phyloP scores from a whole-genome alignment of 2,888 invertebrate genomes.

The Nomada flava region DNA sequence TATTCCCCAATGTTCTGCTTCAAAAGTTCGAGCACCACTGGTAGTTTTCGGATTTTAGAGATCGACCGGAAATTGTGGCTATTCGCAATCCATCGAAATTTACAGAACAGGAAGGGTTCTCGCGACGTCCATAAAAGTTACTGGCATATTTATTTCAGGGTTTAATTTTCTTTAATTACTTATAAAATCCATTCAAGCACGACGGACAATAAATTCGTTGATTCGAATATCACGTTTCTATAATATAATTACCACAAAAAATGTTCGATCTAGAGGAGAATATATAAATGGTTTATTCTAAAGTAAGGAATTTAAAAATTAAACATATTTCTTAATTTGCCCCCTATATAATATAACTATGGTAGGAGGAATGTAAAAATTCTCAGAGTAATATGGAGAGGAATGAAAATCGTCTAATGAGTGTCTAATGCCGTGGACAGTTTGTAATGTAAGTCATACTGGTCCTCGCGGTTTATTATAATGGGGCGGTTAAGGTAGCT shows the following conservation, averaged over 20 bases:
- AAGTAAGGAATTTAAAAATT: not conserved
- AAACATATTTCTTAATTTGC: not conserved
- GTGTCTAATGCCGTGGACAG: conserved; percentile 62
- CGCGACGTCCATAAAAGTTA: not conserved
- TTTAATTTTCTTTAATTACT: too few species aligned
- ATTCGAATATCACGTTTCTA: too few species aligned
- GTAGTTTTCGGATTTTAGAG: not conserved
- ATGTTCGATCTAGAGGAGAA: too few species aligned
- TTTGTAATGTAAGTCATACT: conserved; percentile 65
- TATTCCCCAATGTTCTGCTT: conserved; percentile 25
- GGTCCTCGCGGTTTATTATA: conserved; percentile 75
- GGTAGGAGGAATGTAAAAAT: not conserved
- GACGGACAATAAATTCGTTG: too few species aligned
- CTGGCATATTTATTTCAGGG: too few species aligned
- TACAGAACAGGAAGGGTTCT: conserved; percentile 48
- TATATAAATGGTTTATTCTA: too few species aligned
- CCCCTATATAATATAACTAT: not conserved
- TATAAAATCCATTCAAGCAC: too few species aligned
- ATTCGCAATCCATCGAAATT: conserved; percentile 40
- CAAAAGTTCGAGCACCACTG: conserved; percentile 21
- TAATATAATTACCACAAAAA: too few species aligned
- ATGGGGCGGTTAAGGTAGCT: conserved; percentile 70
- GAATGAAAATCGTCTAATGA: conserved; percentile 46
- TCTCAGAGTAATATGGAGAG: conserved; percentile 3
- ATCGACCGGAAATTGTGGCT: conserved; percentile 41